Base-by-base conservation (phyloP, 2,113 vertebrate genomes). In the Archocentrus centrarchus region DNA sequence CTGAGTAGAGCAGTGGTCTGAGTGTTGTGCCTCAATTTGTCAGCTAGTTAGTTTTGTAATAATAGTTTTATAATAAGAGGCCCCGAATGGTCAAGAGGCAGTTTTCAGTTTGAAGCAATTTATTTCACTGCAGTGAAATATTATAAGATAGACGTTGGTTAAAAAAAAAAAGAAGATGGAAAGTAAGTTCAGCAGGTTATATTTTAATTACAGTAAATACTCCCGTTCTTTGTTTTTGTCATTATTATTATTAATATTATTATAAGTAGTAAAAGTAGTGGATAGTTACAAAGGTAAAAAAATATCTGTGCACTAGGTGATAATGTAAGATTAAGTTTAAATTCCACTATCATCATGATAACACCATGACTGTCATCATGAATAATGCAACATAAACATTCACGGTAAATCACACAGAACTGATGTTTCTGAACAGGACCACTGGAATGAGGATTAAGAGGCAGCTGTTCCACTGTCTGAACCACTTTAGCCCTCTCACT, bases 371-470 rank as follows among this genome's bases (percentile, higher is more conserved):
- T 44, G 17, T 70, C 17, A 70, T 24, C 18, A 6, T 18, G 18
- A 70, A 70, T 53, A 70, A 70, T 70, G 44, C 44, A 70, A 70
- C 1, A 6, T 17, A 53, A 32, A 20, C 44, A 53, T 73, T 55
- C 11, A 8, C 27, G 14, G 32, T 73, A 44, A 83, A 59, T 64
- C 44, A 3, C 3, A 7, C 5, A 63, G 53, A 77, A 64, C 1
- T n/a, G 7, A 14, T 57, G 59, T 75, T 87, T 79, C 50, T 24
- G 39, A 27, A 58, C 18, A 50, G 53, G 22, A 32, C 47, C 30
- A 47, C 57, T 75, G 2, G 75, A 81, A 35, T 68, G 32, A 76
- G 35, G 82, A 88, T 89, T 66, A 80, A 60, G 41, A 81, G 30
- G 27, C 60, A 73, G 63, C 79, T 73, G 63, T 82, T 75, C 62